phyloP scores from a whole-genome alignment of 2,113 vertebrate species.

The Salvator merianae region DNA sequence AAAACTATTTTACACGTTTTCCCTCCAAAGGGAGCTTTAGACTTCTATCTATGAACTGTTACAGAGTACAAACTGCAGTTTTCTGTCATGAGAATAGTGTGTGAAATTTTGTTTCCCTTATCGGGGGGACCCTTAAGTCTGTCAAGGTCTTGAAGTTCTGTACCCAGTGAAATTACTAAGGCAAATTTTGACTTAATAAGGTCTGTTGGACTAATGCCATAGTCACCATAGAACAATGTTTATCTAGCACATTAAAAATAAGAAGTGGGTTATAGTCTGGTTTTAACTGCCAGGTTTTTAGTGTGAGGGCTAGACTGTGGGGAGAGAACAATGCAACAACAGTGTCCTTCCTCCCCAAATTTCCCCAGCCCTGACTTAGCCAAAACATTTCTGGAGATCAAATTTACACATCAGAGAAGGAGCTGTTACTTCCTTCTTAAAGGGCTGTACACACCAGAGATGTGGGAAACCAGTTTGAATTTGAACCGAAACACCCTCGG shows the following conservation, averaged over 20 bases:
- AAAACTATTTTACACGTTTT: conserved; percentile 67
- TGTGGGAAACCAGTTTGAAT: no score
- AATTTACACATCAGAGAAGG: background rate
- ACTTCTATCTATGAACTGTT: conserved; percentile 64
- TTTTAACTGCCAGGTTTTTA: conserved; percentile 19
- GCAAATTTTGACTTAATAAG: conserved; percentile 40
- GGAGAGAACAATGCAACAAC: background rate
- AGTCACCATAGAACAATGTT: conserved; percentile 28
- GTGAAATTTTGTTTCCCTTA: conserved; percentile 6
- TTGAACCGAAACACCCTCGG: no score
- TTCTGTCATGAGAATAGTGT: background rate
- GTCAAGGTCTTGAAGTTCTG: background rate
- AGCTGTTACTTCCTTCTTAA: background rate
- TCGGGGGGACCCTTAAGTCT: background rate
- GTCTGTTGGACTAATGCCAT: conserved; percentile 23
- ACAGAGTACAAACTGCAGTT: conserved; percentile 33
- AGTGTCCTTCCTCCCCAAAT: background rate
- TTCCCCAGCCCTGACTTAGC: background rate
- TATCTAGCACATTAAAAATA: conserved; percentile 28
- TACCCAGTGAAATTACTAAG: conserved; percentile 2
- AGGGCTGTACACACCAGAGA: background rate
- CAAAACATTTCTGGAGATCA: conserved; percentile 7
- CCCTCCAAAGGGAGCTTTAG: conserved; percentile 42
- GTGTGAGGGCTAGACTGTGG: background rate
- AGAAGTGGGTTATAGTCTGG: conserved; percentile 18